These are phyloP conservation scores for Mesoligia furuncula DNA, from an alignment of 2,888 invertebrate species.

Conservation along the genomic window DNA sequence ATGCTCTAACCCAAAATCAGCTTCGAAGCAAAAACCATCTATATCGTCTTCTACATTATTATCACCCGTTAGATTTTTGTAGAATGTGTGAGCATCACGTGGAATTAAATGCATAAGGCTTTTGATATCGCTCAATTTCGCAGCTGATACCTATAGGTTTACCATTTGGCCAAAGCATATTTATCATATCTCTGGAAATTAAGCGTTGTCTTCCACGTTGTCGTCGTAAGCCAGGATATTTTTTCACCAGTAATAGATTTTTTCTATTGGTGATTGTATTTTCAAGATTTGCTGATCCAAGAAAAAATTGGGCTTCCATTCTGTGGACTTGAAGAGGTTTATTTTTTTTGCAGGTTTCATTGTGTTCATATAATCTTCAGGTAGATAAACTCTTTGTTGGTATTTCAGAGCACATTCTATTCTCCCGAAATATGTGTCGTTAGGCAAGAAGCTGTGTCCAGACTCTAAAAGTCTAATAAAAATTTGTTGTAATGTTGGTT, in stretches of 20 bases:
- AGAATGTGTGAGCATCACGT: slow-evolving; percentile 10
- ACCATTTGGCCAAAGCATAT: slow-evolving; percentile 4
- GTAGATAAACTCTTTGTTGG: slow-evolving; percentile 36
- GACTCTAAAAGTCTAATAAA: slow-evolving; percentile 29
- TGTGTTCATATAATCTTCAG: slow-evolving; percentile 47
- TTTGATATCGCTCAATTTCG: slow-evolving; percentile 13
- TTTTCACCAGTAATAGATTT: slow-evolving; percentile 3
- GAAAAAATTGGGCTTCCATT: slow-evolving; percentile 49
- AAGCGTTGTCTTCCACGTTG: neutral
- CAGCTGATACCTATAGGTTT: slow-evolving; percentile 13
- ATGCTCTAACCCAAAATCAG: too few relatives aligned
- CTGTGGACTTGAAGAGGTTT: slow-evolving; percentile 49
- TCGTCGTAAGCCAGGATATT: slow-evolving; percentile 1
- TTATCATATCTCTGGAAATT: slow-evolving; percentile 4
- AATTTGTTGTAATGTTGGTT: slow-evolving; percentile 1
- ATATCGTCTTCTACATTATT: slow-evolving; percentile 23
- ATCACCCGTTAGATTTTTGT: neutral
- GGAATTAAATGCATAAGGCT: slow-evolving; percentile 13
- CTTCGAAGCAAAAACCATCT: neutral
- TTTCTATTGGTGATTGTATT: slow-evolving; percentile 17
- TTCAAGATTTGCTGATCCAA: slow-evolving; percentile 18
- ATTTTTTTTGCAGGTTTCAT: slow-evolving; percentile 49
- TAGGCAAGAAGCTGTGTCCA: slow-evolving; percentile 46
- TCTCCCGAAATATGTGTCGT: slow-evolving; percentile 45
- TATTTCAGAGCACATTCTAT: slow-evolving; percentile 49